phyloP scores from a whole-genome alignment of 2,888 invertebrate species.

The Drosophila quinaria region DNA sequence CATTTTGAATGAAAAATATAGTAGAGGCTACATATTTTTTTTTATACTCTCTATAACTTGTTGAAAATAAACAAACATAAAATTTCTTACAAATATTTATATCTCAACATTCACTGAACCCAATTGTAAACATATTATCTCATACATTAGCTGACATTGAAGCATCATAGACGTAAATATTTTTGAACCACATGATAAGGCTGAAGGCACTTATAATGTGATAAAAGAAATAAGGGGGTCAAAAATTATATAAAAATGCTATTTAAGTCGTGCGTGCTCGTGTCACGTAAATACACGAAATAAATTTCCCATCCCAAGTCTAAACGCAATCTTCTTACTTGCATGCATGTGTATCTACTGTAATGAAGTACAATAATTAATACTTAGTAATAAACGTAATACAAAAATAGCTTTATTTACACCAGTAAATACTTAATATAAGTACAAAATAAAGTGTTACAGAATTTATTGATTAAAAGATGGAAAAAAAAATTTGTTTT shows the following conservation, averaged over 20 bases:
- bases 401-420: constrained; percentile 73
- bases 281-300: constrained; percentile 9
- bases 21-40: not conserved
- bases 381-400: constrained; percentile 59
- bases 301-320: constrained; percentile 4
- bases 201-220: constrained; percentile 14
- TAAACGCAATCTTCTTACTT: constrained; percentile 25
- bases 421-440: constrained; percentile 66
- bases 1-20: not conserved
- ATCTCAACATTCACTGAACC: not conserved
- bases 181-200: not conserved
- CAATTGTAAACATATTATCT: not conserved
- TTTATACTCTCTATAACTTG: not conserved
- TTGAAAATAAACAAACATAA: not conserved
- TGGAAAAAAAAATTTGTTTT: constrained; percentile 18
- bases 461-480: constrained; percentile 54
- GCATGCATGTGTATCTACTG: constrained; percentile 37
- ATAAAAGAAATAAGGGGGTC: constrained; percentile 2
- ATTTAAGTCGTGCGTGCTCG: constrained; percentile 17
- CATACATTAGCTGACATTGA: not conserved
- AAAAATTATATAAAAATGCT: not conserved
- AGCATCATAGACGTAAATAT: not conserved
- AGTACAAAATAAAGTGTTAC: constrained; percentile 56
- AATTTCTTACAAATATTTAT: not conserved
- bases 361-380: constrained; percentile 59